Evolutionary conservation across 2,797 vertebrate genomes (phyloP).

Genomic region (Scarus forsteni): DNA sequence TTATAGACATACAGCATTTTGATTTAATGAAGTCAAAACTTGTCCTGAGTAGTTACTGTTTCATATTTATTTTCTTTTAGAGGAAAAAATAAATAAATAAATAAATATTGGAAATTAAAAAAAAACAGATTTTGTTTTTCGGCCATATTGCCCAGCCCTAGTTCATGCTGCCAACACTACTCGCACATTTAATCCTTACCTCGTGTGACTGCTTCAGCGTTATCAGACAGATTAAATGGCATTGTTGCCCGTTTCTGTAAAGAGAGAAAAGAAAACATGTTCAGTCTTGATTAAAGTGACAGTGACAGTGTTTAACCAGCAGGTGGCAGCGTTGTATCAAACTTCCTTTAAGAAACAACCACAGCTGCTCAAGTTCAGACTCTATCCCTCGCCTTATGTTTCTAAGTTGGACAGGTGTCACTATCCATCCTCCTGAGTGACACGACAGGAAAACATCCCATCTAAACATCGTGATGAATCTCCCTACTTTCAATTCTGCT

Average conservation of each 20-base stretch:
- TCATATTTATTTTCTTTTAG: too few relatives aligned
- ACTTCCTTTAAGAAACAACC: neutral
- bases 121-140: too few relatives aligned
- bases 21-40: too few relatives aligned
- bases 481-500: constrained; percentile 18
- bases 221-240: constrained; percentile 62
- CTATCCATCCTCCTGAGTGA: constrained; percentile 32
- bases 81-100: too few relatives aligned
- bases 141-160: too few relatives aligned
- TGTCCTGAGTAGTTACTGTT: too few relatives aligned
- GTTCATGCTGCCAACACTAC: too few relatives aligned
- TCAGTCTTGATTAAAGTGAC: neutral
- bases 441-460: constrained; percentile 34
- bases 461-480: constrained; percentile 46
- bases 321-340: constrained; percentile 58
- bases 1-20: too few relatives aligned
- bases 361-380: constrained; percentile 9
- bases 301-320: constrained; percentile 28
- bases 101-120: too few relatives aligned
- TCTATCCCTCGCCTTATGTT: neutral
- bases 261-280: neutral
- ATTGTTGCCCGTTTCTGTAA: constrained; percentile 78
- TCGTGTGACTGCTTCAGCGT: constrained; percentile 21
- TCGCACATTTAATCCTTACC: constrained; percentile 37
- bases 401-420: constrained; percentile 40